A percentile compares a stretch with the other conserved stretches of the same genome.
Evolutionary conservation across 1,140 invertebrate species (phyloP).

Genomic region (Eurosta solidaginis): DNA sequence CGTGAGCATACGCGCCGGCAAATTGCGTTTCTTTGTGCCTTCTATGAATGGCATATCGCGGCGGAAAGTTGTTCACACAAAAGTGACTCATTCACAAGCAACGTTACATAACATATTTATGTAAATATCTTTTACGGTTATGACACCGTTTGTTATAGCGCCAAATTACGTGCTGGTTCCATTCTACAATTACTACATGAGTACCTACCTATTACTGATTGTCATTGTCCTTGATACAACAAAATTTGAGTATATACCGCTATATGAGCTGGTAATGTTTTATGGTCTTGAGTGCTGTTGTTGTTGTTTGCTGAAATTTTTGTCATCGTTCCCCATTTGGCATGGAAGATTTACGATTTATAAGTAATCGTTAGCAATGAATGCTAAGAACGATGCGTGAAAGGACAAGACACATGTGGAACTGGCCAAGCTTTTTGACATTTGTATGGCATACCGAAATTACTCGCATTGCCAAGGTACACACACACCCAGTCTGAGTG

Average conservation of each 20-base stretch:
- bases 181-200: background rate
- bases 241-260: background rate
- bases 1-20: background rate
- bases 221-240: background rate
- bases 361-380: background rate
- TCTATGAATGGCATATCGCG: background rate
- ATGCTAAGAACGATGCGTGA: background rate
- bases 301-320: too few species aligned
- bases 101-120: too few species aligned
- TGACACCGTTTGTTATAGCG: too few species aligned
- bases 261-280: background rate
- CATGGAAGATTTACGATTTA: constrained; percentile 1
- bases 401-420: constrained; percentile 7
- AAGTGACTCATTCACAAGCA: too few species aligned
- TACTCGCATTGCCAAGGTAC: too few species aligned
- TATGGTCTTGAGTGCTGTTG: background rate
- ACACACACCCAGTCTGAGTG: too few species aligned
- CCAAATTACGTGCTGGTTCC: too few species aligned
- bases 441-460: background rate
- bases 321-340: constrained; percentile 22
- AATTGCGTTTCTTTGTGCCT: background rate
- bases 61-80: background rate
- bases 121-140: too few species aligned
- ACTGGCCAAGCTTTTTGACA: background rate
- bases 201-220: background rate